Conservation (phyloP, 1,140 invertebrate genomes). For the Coptotermes formosanus region DNA sequence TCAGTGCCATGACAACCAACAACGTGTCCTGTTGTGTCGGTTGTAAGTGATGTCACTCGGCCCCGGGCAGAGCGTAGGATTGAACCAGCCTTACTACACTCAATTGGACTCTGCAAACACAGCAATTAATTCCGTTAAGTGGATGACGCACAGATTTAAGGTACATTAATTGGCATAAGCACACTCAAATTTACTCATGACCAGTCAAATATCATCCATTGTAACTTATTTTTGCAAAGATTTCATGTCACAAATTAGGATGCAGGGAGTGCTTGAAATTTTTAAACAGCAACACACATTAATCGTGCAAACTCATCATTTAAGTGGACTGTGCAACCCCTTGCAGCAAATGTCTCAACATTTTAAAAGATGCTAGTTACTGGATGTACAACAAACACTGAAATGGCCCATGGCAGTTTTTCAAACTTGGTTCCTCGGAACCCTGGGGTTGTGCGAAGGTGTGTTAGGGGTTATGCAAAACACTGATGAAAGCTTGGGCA, state of each 20-base stretch:
- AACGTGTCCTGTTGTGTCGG: slow-evolving; percentile 65
- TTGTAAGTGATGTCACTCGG: slow-evolving; percentile 64
- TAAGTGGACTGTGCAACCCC: too few species aligned
- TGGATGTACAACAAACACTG: too few species aligned
- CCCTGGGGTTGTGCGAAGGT: too few species aligned
- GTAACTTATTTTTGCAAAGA: slow-evolving; percentile 28
- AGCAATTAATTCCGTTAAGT: slow-evolving; percentile 31
- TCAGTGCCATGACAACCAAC: slow-evolving; percentile 83
- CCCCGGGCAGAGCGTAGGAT: slow-evolving; percentile 74
- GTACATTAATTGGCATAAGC: background rate
- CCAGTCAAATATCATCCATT: background rate
- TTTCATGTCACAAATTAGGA: background rate
- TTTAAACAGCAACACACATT: background rate
- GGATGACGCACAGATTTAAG: background rate
- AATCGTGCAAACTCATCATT: too few species aligned
- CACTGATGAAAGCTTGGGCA: too few species aligned
- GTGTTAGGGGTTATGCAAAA: too few species aligned
- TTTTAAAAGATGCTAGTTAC: too few species aligned
- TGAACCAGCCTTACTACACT: slow-evolving; percentile 70
- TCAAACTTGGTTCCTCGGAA: too few species aligned
- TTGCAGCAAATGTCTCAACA: too few species aligned
- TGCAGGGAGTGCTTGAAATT: background rate
- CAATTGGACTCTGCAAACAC: slow-evolving; percentile 58
- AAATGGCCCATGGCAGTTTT: too few species aligned
- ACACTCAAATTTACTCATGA: background rate